A percentile compares a stretch with the other conserved stretches of the same genome.
phyloP scores from a whole-genome alignment of 2,113 vertebrate species.

The Onychostoma macrolepis region DNA sequence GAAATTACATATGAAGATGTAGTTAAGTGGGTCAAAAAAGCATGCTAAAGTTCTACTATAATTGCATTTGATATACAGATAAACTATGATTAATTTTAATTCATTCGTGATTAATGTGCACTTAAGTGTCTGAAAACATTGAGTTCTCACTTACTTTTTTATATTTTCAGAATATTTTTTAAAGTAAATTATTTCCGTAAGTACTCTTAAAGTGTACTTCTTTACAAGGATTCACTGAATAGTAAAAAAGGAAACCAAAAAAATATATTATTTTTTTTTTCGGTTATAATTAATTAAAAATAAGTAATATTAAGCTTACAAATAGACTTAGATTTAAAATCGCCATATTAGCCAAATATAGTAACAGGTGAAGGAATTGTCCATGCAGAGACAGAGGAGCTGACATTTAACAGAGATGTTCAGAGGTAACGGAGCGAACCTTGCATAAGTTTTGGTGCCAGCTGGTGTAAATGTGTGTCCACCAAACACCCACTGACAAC shows the following conservation, averaged over 20 bases:
- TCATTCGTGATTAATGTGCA: background rate
- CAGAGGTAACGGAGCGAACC: background rate
- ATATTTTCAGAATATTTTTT: background rate
- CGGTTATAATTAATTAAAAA: too few species aligned
- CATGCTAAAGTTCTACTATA: too few species aligned
- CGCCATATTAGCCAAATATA: background rate
- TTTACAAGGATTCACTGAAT: background rate
- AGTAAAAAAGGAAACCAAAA: too few species aligned
- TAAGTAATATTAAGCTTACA: background rate
- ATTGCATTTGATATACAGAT: too few species aligned
- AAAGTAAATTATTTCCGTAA: background rate
- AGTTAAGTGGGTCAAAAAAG: too few species aligned
- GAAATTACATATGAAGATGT: too few species aligned
- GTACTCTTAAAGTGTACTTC: background rate
- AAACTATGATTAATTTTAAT: background rate
- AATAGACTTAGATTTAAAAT: background rate
- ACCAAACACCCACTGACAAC: background rate
- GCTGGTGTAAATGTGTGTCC: background rate
- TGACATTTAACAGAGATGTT: background rate
- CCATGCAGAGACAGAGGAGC: background rate
- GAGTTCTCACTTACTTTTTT: background rate
- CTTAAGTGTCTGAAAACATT: background rate
- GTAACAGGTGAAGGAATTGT: background rate
- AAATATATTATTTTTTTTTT: too few species aligned
- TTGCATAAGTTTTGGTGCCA: background rate